These are phyloP conservation scores for Strix aluco DNA, from an alignment of 2,113 vertebrate species.

Conservation along the genomic window DNA sequence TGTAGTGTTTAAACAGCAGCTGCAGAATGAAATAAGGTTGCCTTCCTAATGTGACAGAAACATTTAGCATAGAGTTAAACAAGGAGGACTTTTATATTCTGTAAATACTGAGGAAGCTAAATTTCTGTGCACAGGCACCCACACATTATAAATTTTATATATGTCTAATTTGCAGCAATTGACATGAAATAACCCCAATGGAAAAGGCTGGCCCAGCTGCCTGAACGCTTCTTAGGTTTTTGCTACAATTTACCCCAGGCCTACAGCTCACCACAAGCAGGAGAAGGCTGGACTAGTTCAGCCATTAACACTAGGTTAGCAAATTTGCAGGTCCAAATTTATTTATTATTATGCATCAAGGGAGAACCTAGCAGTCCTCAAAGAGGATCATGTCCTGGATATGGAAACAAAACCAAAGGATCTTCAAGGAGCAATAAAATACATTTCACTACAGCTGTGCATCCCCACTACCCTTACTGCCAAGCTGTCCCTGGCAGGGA, in stretches of 20 bases:
- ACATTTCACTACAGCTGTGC: neutral
- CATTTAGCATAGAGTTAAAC: slow-evolving; percentile 31
- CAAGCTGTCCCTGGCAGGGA: neutral
- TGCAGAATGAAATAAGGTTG: slow-evolving; percentile 49
- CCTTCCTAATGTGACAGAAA: slow-evolving; percentile 42
- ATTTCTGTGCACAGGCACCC: neutral
- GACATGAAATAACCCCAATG: neutral
- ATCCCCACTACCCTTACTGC: neutral
- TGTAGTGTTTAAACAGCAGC: slow-evolving; percentile 21
- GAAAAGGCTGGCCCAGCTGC: neutral
- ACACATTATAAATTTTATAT: neutral
- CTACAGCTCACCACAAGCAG: neutral
- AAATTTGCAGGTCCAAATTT: neutral
- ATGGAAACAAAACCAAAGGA: neutral
- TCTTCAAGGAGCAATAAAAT: neutral
- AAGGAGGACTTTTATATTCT: slow-evolving; percentile 40
- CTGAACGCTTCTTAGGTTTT: neutral
- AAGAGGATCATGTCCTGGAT: neutral
- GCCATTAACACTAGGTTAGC: neutral
- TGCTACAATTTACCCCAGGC: neutral
- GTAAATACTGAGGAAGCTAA: slow-evolving; percentile 15
- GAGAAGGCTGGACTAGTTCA: fast-evolving
- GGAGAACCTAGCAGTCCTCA: neutral
- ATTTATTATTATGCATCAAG: neutral
- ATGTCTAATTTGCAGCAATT: neutral